Evolutionary conservation across 2,113 vertebrate species (phyloP).

Genomic region (Arenaria interpres): DNA sequence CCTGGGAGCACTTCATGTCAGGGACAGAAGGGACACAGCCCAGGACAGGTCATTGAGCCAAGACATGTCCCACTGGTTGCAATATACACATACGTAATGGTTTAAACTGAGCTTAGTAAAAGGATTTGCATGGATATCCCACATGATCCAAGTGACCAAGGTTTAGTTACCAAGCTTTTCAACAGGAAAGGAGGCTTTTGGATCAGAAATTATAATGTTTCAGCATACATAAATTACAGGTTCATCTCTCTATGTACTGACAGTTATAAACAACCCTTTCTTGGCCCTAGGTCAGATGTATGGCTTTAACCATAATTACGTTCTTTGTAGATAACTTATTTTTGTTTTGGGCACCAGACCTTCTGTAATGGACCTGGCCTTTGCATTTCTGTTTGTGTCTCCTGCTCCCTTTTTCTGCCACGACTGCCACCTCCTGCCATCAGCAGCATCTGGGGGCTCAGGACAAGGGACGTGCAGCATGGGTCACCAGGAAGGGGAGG

Average conservation of each 20-base stretch:
- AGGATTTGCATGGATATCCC: background rate
- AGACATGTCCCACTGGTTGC: background rate
- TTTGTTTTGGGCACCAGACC: conserved; percentile 2
- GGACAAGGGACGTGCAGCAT: background rate
- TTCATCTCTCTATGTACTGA: conserved; percentile 7
- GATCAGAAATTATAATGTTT: conserved; percentile 47
- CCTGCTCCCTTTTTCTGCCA: background rate
- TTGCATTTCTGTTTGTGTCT: background rate
- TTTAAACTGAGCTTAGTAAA: background rate
- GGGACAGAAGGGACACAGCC: background rate
- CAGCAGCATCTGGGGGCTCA: background rate
- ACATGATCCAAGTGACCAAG: background rate
- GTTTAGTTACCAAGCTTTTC: conserved; percentile 14
- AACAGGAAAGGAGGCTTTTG: conserved; percentile 15
- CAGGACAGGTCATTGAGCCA: background rate
- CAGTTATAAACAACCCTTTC: conserved; percentile 49
- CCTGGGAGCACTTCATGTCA: background rate
- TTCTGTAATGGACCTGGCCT: background rate
- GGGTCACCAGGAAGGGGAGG: background rate
- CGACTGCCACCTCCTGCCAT: background rate
- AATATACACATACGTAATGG: background rate
- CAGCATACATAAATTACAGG: conserved; percentile 35
- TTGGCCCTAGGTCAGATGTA: conserved; percentile 13
- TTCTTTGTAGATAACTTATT: conserved; percentile 41
- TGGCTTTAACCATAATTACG: conserved; percentile 57